Percentiles rank a stretch among this genome's conserved stretches.
Conservation (phyloP, 1,140 invertebrate species). For the Rhopalosiphum maidis region DNA sequence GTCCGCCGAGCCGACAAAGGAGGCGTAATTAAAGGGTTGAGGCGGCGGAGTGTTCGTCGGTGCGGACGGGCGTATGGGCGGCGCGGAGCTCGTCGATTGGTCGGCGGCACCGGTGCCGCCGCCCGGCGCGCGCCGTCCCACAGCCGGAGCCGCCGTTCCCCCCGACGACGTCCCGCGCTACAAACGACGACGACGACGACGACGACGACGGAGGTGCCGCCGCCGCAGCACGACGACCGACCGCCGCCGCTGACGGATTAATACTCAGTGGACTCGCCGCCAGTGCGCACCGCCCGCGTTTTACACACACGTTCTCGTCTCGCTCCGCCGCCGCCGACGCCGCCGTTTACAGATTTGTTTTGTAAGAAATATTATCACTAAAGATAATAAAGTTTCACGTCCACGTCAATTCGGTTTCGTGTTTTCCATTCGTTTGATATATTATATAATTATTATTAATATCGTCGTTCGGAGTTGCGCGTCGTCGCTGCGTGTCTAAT, state of each 20-base stretch:
- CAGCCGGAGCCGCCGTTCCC: neutral
- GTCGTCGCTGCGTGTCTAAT: neutral
- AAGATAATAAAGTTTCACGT: neutral
- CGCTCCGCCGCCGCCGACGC: neutral
- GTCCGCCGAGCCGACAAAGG: constrained; percentile 21
- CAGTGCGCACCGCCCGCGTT: constrained; percentile 22
- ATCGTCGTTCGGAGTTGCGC: neutral
- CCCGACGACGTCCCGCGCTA: neutral
- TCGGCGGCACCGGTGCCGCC: neutral
- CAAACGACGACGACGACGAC: neutral
- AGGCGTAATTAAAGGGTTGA: constrained; percentile 51
- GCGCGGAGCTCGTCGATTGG: constrained; percentile 13
- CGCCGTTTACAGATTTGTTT: neutral
- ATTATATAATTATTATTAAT: neutral
- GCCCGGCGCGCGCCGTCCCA: constrained; percentile 11
- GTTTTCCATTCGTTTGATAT: neutral
- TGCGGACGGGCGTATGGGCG: neutral
- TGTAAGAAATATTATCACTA: neutral
- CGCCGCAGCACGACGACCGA: neutral
- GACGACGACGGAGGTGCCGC: neutral
- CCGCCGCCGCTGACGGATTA: constrained; percentile 3
- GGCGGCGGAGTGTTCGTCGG: neutral
- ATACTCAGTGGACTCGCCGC: constrained; percentile 33
- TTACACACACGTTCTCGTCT: neutral
- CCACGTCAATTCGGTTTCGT: neutral